Evolutionary conservation across 2,113 vertebrate species (phyloP), one percentile per base, ranked within the genome.

Genomic region (Mixornis gularis): DNA sequence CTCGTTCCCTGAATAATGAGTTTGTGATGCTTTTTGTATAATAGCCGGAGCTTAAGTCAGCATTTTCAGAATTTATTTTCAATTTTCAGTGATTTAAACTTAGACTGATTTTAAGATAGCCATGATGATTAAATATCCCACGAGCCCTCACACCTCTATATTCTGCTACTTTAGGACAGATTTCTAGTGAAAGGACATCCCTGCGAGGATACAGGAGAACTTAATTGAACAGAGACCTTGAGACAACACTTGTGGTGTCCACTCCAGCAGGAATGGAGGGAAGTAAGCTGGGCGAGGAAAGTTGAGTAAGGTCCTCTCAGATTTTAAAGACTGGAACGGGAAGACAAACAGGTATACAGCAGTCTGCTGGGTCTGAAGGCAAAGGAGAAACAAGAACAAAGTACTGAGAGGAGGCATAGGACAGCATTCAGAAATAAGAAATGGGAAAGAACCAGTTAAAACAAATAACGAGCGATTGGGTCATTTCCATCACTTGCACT

Each of bases 11-110:
- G 51, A 53, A 34, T 85, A 79, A 36, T 0, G 1, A 93, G 30
- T 71, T 93, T 93, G 49, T 49, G 43, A 92, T 64, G 41, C 32
- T 55, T 92, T 84, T 79, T 79, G 29, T 65, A 52, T n/a, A 77
- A 62, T 5, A 85, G n/a, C 30, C 65, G 44, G 22, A 79, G 30
- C 49, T 80, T 78, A 68, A 64, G 48, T 59, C 36, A 86, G 52
- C 20, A 48, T 78, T 89, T 89, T 74, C 30, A 65, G 30, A 29
- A 92, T 78, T 36, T 8, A 30, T 63, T 95, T 94, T 71, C 38
- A 76, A 19, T 86, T 70, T 65, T 64, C 69, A 68, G 25, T 46
- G 44, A 43, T 73, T 81, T 77, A 78, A 95, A 87, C 56, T 71
- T 19, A 64, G 43, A 27, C 14, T 18, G 10, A 60, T 52, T 69